Evolutionary conservation across 2,888 invertebrate species (phyloP).

Genomic region (Cheiracanthium punctorium): DNA sequence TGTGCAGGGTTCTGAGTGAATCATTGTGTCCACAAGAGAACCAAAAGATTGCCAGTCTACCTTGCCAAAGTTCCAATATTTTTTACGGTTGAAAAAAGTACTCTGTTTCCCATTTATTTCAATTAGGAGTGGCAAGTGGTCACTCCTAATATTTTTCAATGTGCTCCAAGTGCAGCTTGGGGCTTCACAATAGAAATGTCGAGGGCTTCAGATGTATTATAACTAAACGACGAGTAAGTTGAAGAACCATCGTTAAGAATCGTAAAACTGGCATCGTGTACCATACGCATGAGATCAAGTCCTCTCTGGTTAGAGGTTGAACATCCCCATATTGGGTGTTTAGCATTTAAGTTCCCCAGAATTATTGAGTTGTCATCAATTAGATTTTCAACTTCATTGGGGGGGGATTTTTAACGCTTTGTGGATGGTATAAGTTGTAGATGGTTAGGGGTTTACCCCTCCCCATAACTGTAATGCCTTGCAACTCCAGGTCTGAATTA

Average conservation of each 20-base stretch:
- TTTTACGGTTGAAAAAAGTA: not conserved
- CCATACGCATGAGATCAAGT: conserved; percentile 6
- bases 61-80: not conserved
- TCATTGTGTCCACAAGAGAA: too few species aligned
- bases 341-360: conserved; percentile 15
- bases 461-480: not conserved
- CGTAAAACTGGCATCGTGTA: not conserved
- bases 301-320: conserved; percentile 3
- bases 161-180: not conserved
- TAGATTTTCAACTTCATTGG: not conserved
- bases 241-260: conserved; percentile 13
- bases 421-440: conserved; percentile 22
- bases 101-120: conserved; percentile 15
- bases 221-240: conserved; percentile 18
- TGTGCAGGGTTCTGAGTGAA: not conserved
- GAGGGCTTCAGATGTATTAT: conserved; percentile 10
- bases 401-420: not conserved
- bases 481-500: not conserved
- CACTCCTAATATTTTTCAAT: not conserved
- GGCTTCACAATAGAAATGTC: not conserved
- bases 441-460: not conserved
- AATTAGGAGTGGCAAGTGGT: not conserved
- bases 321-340: conserved; percentile 16
- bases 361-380: not conserved
- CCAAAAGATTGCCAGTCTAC: not conserved